phyloP scores from a whole-genome alignment of 2,888 invertebrate genomes.

The Agonopterix subpropinquella region DNA sequence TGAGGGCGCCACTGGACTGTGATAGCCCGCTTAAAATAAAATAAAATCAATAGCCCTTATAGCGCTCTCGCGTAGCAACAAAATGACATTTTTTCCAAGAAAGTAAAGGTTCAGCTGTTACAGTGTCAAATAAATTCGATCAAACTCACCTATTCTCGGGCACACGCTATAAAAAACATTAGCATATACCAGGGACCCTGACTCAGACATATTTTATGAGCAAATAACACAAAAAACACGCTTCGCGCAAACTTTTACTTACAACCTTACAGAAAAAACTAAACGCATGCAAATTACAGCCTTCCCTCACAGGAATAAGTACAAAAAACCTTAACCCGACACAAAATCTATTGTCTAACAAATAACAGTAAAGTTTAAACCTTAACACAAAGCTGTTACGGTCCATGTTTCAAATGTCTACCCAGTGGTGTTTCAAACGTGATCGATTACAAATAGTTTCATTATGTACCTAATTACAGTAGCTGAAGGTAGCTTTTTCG shows the following conservation, averaged over 20 bases:
- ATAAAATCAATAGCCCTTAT: no score
- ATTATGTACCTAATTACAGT: slow-evolving; percentile 51
- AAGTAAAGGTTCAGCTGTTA: slow-evolving; percentile 15
- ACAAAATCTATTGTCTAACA: slow-evolving; percentile 14
- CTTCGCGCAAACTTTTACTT: slow-evolving; percentile 26
- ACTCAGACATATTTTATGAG: slow-evolving; percentile 41
- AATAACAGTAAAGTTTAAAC: slow-evolving; percentile 18
- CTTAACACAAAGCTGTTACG: slow-evolving; percentile 18
- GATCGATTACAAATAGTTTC: slow-evolving; percentile 51
- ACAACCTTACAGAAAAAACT: slow-evolving; percentile 20
- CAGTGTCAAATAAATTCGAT: slow-evolving; percentile 46
- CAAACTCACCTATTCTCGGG: slow-evolving; percentile 28
- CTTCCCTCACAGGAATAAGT: slow-evolving; percentile 27
- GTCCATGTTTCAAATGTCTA: slow-evolving; percentile 28
- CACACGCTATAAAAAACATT: slow-evolving; percentile 52
- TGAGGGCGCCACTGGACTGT: no score
- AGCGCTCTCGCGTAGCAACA: neutral
- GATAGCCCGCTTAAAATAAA: no score
- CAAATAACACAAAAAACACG: slow-evolving; percentile 40
- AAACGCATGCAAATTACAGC: slow-evolving; percentile 29
- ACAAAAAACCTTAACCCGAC: slow-evolving; percentile 11
- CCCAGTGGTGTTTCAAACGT: neutral
- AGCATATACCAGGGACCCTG: slow-evolving; percentile 41
- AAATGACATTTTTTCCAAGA: slow-evolving; percentile 25
- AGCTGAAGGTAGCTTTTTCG: slow-evolving; percentile 46